Evolutionary conservation across 1,140 invertebrate genomes (phyloP), one percentile per base, ranked within the genome.

Genomic region (Solenopsis invicta): DNA sequence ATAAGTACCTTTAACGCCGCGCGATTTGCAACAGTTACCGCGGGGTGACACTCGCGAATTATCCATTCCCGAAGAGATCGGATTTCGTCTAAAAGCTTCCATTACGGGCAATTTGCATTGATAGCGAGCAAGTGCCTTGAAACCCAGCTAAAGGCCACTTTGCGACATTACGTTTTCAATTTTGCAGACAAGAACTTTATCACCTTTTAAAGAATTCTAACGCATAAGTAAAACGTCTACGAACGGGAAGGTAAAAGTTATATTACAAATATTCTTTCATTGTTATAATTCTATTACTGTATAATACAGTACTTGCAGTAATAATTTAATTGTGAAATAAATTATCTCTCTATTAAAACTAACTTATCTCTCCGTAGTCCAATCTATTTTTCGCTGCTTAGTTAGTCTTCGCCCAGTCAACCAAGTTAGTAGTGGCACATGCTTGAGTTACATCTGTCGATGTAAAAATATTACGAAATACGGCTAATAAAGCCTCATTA

Each of bases 71-170:
- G 87, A 88, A 88, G 89, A 92, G 90, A 92, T 95, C 93, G 93
- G 93, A 93, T 95, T 95, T 93, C 94, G 85, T 92, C 92, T 94
- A 94, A 94, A 93, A 94, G 94, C 94, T 91, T 94, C 93, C 94
- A 95, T 95, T 95, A 95, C 92, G 90, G 91, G 89, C 93, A 94
- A 95, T 95, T 95, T 95, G 93, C 94, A 95, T 95, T 94, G 94
- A 94, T 95, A 95, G 93, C 88, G 87, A 93, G 88, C 80, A 91
- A 92, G 89, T 89, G 88, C 91, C 91, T 93, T 92, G 93, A 93
- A 93, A 93, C 91, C 92, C 85, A 93, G 90, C 88, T 92, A 93
- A 93, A 87, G 93, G 91, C 92, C 93, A 94, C 93, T 95, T 95
- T 94, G 90, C 91, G 85, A 89, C 41, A 75, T 61, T 84, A 87